Evolutionary conservation across 1,140 invertebrate species (phyloP), one percentile per base, ranked within the genome.

Genomic region (Sitodiplosis mosellana): DNA sequence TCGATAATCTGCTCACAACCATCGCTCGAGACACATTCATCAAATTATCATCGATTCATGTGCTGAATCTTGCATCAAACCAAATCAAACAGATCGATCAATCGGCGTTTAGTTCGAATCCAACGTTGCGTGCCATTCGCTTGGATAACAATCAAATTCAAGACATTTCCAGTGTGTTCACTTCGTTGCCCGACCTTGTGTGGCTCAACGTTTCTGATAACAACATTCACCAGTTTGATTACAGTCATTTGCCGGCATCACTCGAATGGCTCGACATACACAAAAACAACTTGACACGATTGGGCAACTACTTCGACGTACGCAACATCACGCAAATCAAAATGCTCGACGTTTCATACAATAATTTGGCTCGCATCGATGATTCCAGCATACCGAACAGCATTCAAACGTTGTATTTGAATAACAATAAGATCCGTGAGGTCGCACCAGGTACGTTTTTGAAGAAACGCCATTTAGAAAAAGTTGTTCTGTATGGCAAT

Each of bases 401-500:
- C 38, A 73, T 87, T 1, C 78, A 83, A 60, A 80, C 78, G 38
- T 63, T 87, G 49, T 75, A 78, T 55, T 66, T 87, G 43, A 84
- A 85, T 58, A 76, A 86, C 63, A 87, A 88, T 63, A 69, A 72
- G 45, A 81, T 85, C 53, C 63, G 70, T 33, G 71, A 67, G 46
- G 77, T 88, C 7, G 73, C 77, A 49, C 69, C 80, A 0, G 78
- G 77, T 49, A 81, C 82, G 2, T 88, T 88, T 63, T 68, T 75
- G 12, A 72, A 76, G 50, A 80, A 84, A 60, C 60, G 60, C 38
- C 76, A 72, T 60, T 64, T 88, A 45, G 73, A 75, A 53, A 77
- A 78, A 58, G 83, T 87, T 8, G 76, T 83, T 45, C 68, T 89
- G 45, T 80, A 77, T 58, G 76, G 77, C 47, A 88, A 87, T 65